Evolutionary conservation across 2,888 invertebrate species (phyloP).

Genomic region (Nomada fucata): DNA sequence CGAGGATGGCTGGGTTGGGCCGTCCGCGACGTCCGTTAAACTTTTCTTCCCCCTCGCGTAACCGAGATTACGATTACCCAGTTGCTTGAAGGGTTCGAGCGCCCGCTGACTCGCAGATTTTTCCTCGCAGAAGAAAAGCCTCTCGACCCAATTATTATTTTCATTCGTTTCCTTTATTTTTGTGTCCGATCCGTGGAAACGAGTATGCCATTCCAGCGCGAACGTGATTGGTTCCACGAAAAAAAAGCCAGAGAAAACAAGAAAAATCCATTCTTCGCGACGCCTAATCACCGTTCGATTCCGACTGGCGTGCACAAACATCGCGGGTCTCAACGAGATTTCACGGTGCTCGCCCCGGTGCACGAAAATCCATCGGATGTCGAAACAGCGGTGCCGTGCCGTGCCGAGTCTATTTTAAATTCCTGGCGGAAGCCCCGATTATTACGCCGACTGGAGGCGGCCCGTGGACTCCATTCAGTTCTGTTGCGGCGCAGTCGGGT

Average conservation of each 20-base stretch:
- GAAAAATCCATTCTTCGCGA: not conserved
- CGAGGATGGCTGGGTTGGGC: too few species aligned
- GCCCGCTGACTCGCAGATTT: too few species aligned
- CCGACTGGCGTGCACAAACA: not conserved
- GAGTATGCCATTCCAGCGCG: too few species aligned
- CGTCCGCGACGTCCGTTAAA: too few species aligned
- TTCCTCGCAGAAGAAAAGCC: too few species aligned
- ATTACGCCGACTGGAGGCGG: slow-evolving; percentile 44
- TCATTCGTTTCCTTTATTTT: too few species aligned
- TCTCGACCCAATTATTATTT: too few species aligned
- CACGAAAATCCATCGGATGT: slow-evolving; percentile 11
- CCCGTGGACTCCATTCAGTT: slow-evolving; percentile 45
- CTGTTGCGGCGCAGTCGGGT: slow-evolving; percentile 34
- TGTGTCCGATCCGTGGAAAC: too few species aligned
- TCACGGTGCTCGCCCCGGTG: not conserved
- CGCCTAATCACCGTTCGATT: not conserved
- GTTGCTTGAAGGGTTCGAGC: too few species aligned
- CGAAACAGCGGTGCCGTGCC: slow-evolving; percentile 2
- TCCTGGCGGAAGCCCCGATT: slow-evolving; percentile 57
- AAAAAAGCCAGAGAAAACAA: not conserved
- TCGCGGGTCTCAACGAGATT: not conserved
- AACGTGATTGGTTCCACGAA: too few species aligned
- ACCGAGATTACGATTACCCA: too few species aligned
- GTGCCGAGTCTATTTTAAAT: slow-evolving; percentile 37
- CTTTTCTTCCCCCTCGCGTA: too few species aligned